Conservation (phyloP, 2,113 vertebrate genomes). For the Athene noctua region DNA sequence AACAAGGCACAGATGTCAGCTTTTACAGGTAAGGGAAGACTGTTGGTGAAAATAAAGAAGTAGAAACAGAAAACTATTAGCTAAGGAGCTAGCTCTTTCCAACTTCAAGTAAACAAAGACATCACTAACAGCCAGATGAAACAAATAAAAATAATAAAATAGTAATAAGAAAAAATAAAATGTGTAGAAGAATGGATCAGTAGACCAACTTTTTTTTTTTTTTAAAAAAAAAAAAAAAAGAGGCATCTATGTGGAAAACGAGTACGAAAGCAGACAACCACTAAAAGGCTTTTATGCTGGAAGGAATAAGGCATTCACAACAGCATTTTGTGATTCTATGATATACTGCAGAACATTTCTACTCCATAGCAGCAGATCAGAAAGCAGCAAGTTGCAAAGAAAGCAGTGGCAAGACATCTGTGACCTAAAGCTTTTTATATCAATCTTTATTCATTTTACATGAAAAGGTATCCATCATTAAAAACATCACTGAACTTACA, state of each 20-base stretch:
- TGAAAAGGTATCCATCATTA: background rate
- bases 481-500: background rate
- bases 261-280: background rate
- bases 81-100: background rate
- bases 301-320: background rate
- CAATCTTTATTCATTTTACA: background rate
- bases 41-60: background rate
- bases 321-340: background rate
- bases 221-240: background rate
- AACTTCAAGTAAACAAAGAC: background rate
- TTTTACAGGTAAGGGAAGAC: background rate
- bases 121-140: background rate
- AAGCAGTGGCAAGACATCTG: background rate
- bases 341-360: background rate
- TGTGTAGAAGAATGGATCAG: background rate
- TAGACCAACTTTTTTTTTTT: background rate
- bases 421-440: background rate
- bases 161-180: background rate
- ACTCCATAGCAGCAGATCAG: background rate
- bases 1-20: background rate
- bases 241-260: background rate
- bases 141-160: background rate
- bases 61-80: fast-evolving
- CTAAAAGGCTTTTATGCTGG: background rate
- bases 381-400: background rate